A percentile compares a stretch with the other conserved stretches of the same genome.
Evolutionary conservation across 2,113 vertebrate genomes (phyloP).

Genomic region (Pelusios castaneus): DNA sequence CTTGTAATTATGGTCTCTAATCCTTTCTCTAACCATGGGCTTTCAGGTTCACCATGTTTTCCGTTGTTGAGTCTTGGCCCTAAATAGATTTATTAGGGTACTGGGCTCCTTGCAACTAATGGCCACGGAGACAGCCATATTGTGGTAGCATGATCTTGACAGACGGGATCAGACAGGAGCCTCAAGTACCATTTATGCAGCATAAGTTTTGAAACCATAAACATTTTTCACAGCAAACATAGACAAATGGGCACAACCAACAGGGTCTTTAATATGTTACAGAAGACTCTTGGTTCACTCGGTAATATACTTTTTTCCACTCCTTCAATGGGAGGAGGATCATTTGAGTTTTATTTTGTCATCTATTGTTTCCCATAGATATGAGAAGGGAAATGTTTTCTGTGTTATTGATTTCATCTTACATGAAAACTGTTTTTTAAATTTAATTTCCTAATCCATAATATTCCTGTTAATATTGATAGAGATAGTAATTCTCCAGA

Average conservation of each 20-base stretch:
- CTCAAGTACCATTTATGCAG: neutral
- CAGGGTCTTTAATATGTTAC: neutral
- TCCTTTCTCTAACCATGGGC: neutral
- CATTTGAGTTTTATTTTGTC: neutral
- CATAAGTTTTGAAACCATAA: neutral
- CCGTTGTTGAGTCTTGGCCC: neutral
- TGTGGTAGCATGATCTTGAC: neutral
- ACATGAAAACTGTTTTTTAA: neutral
- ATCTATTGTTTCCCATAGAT: neutral
- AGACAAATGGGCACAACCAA: neutral
- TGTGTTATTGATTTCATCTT: neutral
- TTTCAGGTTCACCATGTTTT: neutral
- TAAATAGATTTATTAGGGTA: neutral
- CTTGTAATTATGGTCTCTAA: neutral
- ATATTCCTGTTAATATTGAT: neutral
- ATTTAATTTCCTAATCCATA: neutral
- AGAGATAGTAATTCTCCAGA: neutral
- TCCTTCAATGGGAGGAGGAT: neutral
- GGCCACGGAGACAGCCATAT: neutral
- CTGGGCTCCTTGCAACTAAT: neutral
- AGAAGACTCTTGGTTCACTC: neutral
- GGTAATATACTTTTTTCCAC: neutral
- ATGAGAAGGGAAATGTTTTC: neutral
- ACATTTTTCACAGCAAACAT: neutral
- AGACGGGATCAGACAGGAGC: neutral